Evolutionary conservation across 2,797 vertebrate genomes (phyloP).

Genomic region (Fistularia tabacaria): DNA sequence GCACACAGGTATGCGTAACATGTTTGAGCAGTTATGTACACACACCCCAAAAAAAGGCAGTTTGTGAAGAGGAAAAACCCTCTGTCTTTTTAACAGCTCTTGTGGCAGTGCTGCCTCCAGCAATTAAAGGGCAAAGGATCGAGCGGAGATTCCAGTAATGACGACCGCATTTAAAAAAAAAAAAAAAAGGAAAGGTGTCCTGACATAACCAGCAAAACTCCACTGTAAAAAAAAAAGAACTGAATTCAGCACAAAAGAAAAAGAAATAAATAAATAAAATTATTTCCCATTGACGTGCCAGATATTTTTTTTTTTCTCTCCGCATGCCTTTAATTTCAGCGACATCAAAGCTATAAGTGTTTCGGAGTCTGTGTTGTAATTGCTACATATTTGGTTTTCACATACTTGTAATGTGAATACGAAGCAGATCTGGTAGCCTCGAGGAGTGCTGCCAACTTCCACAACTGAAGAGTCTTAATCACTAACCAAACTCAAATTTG

Average conservation of each 20-base stretch:
- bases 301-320: conserved; percentile 9
- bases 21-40: no score
- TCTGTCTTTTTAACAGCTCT: no score
- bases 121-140: no score
- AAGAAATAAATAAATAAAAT: conserved; percentile 1
- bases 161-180: no score
- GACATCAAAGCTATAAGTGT: conserved; percentile 32
- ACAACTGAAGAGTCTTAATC: conserved; percentile 31
- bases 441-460: neutral
- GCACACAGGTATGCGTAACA: no score
- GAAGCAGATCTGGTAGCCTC: conserved; percentile 9
- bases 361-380: conserved; percentile 18
- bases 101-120: no score
- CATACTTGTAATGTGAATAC: conserved; percentile 24
- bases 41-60: no score
- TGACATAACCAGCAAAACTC: no score
- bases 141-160: no score
- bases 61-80: no score
- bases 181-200: no score
- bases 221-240: conserved; percentile 11
- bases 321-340: conserved; percentile 36
- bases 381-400: conserved; percentile 19
- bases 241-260: conserved; percentile 17
- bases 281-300: no score
- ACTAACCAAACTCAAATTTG: conserved; percentile 35